phyloP scores from a whole-genome alignment of 1,140 invertebrate species.

The Papilio machaon region DNA sequence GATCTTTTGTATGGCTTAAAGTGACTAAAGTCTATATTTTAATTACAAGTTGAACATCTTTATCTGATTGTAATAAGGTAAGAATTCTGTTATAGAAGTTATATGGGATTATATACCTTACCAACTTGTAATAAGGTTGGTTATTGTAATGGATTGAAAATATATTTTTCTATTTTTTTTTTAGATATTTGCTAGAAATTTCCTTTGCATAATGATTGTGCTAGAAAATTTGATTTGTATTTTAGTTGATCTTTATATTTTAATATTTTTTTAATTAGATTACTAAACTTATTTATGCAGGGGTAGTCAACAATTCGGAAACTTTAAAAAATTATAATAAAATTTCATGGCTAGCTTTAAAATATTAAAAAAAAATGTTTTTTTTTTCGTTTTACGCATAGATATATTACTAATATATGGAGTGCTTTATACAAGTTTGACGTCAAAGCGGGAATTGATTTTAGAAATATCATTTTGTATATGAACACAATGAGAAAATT shows the following conservation, averaged over 20 bases:
- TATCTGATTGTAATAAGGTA: background rate
- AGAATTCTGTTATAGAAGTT: background rate
- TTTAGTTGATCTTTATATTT: background rate
- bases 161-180: background rate
- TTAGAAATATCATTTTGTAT: too few species aligned
- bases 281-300: background rate
- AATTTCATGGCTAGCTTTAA: background rate
- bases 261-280: conserved; percentile 10
- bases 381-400: too few species aligned
- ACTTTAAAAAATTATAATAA: background rate
- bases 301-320: background rate
- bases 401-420: too few species aligned
- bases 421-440: too few species aligned
- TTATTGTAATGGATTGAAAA: background rate
- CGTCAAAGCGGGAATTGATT: too few species aligned
- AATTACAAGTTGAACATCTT: background rate
- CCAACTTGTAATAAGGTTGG: background rate
- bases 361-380: background rate
- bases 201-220: background rate
- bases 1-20: background rate
- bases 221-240: background rate
- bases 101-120: background rate
- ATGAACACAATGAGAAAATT: too few species aligned
- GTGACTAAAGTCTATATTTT: background rate
- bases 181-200: background rate